Base-by-base conservation (phyloP, 2,797 vertebrate species). In the Anguilla anguilla region DNA sequence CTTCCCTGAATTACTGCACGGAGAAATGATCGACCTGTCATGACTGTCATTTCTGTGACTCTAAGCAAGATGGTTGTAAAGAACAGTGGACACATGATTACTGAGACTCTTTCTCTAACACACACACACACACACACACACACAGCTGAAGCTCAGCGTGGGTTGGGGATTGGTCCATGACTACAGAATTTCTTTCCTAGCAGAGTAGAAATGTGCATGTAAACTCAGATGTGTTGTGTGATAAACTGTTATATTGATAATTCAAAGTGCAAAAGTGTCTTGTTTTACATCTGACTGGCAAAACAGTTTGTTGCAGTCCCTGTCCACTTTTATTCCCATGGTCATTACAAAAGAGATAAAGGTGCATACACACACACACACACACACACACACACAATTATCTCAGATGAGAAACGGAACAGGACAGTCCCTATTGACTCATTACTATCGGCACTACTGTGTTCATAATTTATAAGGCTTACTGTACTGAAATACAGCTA, bases 401-500 rank as follows among this genome's bases (percentile, higher is more conserved):
- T 7, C 72, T 77, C 72, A 39, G 72, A 77, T 35, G 72, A 35
- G 28, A 6, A 77, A 77, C 28, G 39, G 69, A 39, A 10, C 15
- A 57, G 72, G 17, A 39, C 17, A 86, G 28, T 43, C 59, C 55
- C 25, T 31, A 74, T 35, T 53, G 67, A 59, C 55, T 67, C 43
- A 17, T n/a, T 87, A n/a, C 49, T 84, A 67, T 74, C 86, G 82
- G 35, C 9, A 43, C 39, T 35, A 67, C 39, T 84, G 87, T 61
- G 91, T 89, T 87, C 67, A 13, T 22, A 49, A 77, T 84, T 83
- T 43, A 86, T 59, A 57, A 89, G 90, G 85, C 25, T 89, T 90
- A 87, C 84, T 88, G 69, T 46, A 13, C 79, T 28, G 91, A 90
- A 89, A 90, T 89, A 61, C 85, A 83, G 85, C 92, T 77, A 87